Conservation (phyloP, 1,140 invertebrate species). For the Drosophila ironensis region DNA sequence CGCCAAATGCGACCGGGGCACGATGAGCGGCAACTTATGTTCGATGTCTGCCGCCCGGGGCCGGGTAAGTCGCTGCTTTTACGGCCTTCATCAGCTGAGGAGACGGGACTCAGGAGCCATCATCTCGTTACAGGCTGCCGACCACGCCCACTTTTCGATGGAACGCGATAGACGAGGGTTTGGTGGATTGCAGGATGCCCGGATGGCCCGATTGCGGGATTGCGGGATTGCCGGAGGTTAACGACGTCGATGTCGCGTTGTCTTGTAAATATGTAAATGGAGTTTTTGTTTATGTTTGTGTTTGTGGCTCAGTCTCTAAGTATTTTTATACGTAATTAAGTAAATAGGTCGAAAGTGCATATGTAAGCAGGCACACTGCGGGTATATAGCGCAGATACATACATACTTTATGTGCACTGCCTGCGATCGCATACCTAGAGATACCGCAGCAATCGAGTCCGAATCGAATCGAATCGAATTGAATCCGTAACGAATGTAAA, state of each 20-base stretch:
- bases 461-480: constrained; percentile 44
- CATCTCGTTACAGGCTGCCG: constrained; percentile 37
- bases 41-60: constrained; percentile 51
- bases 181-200: too few relatives aligned
- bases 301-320: constrained; percentile 64
- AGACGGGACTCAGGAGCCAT: constrained; percentile 6
- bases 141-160: constrained; percentile 12
- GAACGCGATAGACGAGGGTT: too few relatives aligned
- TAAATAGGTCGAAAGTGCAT: constrained; percentile 38
- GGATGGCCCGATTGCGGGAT: neutral
- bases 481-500: constrained; percentile 67
- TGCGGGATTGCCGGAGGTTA: constrained; percentile 12
- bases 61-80: constrained; percentile 49
- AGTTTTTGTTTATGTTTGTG: constrained; percentile 57
- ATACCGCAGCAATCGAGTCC: constrained; percentile 23
- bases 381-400: neutral
- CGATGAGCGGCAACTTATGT: constrained; percentile 65
- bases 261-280: constrained; percentile 71
- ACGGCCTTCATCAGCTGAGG: constrained; percentile 45
- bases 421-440: constrained; percentile 36
- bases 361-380: neutral
- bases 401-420: constrained; percentile 10
- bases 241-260: constrained; percentile 37
- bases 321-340: constrained; percentile 81
- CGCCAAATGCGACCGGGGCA: too few relatives aligned